A percentile compares a stretch with the other conserved stretches of the same genome.
Conservation (phyloP, 2,113 vertebrate species). For the Tragelaphus strepsiceros region DNA sequence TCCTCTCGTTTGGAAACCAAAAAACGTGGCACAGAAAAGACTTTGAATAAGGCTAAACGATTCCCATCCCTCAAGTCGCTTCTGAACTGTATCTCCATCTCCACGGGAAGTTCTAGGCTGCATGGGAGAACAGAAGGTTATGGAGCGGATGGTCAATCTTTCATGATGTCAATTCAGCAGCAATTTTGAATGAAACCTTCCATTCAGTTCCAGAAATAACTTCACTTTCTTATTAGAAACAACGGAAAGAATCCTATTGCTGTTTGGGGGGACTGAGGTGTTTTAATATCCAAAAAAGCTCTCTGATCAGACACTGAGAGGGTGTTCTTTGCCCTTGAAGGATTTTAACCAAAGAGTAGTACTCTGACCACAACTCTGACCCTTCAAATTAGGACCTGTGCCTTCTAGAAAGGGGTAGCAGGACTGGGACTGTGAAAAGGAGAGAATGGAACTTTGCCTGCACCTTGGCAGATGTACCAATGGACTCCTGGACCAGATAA, state of each 20-base stretch:
- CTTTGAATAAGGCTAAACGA: accelerated
- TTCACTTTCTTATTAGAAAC: neutral
- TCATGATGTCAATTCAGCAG: neutral
- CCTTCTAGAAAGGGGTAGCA: neutral
- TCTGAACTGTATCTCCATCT: accelerated
- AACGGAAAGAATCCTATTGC: neutral
- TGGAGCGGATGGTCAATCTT: neutral
- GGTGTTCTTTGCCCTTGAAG: neutral
- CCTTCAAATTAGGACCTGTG: neutral
- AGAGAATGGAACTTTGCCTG: accelerated
- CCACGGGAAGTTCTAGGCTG: too few species aligned
- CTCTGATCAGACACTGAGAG: neutral
- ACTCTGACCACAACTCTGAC: neutral
- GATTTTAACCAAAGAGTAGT: neutral
- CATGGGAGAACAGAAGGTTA: neutral
- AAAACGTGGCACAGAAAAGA: neutral
- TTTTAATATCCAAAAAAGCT: neutral
- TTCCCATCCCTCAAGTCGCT: accelerated
- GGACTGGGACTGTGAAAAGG: accelerated
- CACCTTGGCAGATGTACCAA: neutral
- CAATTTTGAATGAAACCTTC: neutral
- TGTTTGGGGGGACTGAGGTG: accelerated
- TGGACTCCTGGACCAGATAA: neutral
- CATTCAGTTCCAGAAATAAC: neutral
- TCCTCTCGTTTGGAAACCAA: neutral